Evolutionary conservation across 2,113 vertebrate genomes (phyloP).

Genomic region (Cinclus cinclus): DNA sequence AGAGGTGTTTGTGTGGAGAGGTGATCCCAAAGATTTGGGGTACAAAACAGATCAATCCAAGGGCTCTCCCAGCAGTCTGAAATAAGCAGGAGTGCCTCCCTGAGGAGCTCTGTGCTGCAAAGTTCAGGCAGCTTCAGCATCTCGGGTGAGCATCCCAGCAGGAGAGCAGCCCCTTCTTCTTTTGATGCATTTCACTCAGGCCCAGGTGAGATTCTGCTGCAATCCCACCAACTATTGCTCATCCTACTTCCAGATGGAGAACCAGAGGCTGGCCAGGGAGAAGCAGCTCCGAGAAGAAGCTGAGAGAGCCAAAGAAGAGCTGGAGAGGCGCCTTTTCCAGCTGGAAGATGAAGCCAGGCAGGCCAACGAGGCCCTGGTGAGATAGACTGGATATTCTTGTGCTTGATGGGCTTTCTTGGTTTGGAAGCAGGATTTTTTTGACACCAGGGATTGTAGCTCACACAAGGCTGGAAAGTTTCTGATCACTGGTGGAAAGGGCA

Average conservation of each 20-base stretch:
- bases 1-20: neutral
- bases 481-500: neutral
- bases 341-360: slow-evolving; percentile 89
- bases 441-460: neutral
- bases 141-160: neutral
- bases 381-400: neutral
- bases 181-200: neutral
- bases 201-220: neutral
- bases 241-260: slow-evolving; percentile 80
- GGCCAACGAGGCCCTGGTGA: slow-evolving; percentile 88
- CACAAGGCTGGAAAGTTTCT: neutral
- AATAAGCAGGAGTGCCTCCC: neutral
- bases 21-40: neutral
- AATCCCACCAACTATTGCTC: neutral
- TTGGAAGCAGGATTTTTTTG: neutral
- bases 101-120: neutral
- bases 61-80: neutral
- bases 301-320: slow-evolving; percentile 87
- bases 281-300: slow-evolving; percentile 92
- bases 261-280: slow-evolving; percentile 87
- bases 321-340: slow-evolving; percentile 88
- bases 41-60: neutral
- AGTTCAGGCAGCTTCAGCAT: neutral
- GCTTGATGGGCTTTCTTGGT: neutral
- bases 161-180: neutral